Base-by-base conservation (phyloP, 2,113 vertebrate species). In the Lathamus discolor region DNA sequence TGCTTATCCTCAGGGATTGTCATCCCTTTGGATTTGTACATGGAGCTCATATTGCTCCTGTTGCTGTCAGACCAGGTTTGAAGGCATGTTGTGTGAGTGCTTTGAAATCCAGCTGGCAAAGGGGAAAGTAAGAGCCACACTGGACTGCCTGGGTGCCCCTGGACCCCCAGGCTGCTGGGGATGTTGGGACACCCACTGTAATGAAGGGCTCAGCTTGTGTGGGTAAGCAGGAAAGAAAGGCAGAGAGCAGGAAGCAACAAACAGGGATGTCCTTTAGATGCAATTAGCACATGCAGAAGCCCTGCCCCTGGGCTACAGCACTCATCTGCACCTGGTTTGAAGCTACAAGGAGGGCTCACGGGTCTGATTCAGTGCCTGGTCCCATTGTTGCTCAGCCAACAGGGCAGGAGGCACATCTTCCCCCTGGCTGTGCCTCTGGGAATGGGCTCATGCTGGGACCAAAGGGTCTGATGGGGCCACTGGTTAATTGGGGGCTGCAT, bases 381-480 rank as follows among this genome's bases (percentile, higher is more conserved):
- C 9, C 73, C 27, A 11, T 3, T 1, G 11, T 12, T 35, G n/a
- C 14, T 16, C 62, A 61, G 63, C n/a, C 1, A 1, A 16, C 9
- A 43, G 63, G 67, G 37, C n/a, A 46, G 35, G 57, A 88, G 52
- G 27, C 18, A 16, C 6, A 25, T 15, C 31, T 24, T 44, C 39
- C 24, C 49, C 8, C 46, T 59, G 70, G 31, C 37, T 18, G 16
- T 24, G 46, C 15, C 37, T n/a, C 75, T 20, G 57, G 43, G 41
- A 51, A n/a, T 0, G 9, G 55, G 22, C 13, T 43, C 3, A 0
- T 10, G 41, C 27, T 24, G 48, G 11, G 10, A 19, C 25, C 24
- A 17, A 20, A 70, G 15, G 2, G 15, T 14, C 39, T 77, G 78
- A 12, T 17, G 7, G 59, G 72, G 41, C 6, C 62, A n/a, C 13